Evolutionary conservation across 1,140 invertebrate genomes (phyloP), one percentile per base, ranked within the genome.

Genomic region (Piezodorus guildinii): DNA sequence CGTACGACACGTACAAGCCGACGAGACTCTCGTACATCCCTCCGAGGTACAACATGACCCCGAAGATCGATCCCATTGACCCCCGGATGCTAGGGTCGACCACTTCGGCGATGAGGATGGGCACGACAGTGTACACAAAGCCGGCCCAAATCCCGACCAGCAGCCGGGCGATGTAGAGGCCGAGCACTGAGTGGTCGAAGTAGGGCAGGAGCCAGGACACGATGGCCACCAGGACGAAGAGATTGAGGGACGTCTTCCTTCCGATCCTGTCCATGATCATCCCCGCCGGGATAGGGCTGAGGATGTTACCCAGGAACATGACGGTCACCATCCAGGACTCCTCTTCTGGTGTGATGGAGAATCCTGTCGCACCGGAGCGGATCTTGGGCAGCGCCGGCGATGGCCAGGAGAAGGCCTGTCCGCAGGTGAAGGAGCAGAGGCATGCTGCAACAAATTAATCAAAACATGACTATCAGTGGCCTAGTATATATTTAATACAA

Each of bases 1-100:
- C 72, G 75, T 92, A 92, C 0, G 77, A 76, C 0, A 88, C 77
- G 69, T 76, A 85, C 0, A 88, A 82, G 0, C 91, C 92, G 43
- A 90, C 77, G 0, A 77, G 71, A 71, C 91, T 94, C 0, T 85
- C 78, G 27, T 85, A 80, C 0, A 94, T 71, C 66, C 91, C 82
- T 8, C 93, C 93, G 15, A 87, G 64, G 8, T 81, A 81, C 39
- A 86, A 81, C 70, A 87, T 88, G 10, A 90, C 72, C 71, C 93
- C 88, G 60, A 89, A 83, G 0, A 90, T 86, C 8, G 88, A 88
- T 10, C 90, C 88, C 0, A 69, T 15, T 1, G 64, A 30, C 14
- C 70, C 70, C n/a, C 70, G 2, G 8, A 68, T 60, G 4, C 25
- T 6, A 0, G 67, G 63, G 10, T 66, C 60, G 23, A 64, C 78